These are phyloP conservation scores for Struthidea cinerea DNA, from an alignment of 2,113 vertebrate species.

Conservation along the genomic window DNA sequence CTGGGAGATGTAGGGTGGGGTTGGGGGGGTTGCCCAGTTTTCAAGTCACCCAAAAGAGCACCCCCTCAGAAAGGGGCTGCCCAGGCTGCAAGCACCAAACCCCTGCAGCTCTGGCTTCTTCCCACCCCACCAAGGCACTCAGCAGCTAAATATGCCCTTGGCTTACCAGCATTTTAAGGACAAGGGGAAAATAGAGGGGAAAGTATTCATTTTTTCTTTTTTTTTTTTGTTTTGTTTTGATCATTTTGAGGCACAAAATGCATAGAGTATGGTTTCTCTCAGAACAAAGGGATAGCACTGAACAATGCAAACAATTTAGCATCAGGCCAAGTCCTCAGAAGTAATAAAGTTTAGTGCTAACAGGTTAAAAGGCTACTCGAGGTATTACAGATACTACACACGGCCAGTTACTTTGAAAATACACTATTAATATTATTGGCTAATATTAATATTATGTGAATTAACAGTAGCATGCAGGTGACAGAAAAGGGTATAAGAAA, in stretches of 20 bases:
- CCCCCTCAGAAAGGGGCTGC: background rate
- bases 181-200: background rate
- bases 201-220: background rate
- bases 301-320: slow-evolving; percentile 53
- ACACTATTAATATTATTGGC: slow-evolving; percentile 85
- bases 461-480: slow-evolving; percentile 76
- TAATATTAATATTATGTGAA: slow-evolving; percentile 88
- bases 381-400: slow-evolving; percentile 55
- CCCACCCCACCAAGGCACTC: background rate
- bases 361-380: slow-evolving; percentile 60
- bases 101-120: background rate
- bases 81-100: background rate
- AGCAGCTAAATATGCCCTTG: background rate
- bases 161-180: background rate
- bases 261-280: background rate
- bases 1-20: fast-evolving
- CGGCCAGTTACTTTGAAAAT: slow-evolving; percentile 49
- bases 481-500: slow-evolving; percentile 43
- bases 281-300: slow-evolving; percentile 52
- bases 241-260: slow-evolving; percentile 59
- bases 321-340: slow-evolving; percentile 79
- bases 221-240: background rate
- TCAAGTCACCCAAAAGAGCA: background rate
- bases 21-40: background rate
- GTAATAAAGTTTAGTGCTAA: slow-evolving; percentile 60